Percentiles rank a stretch among this genome's conserved stretches.
Conservation (phyloP, 2,888 invertebrate genomes). For the Ophioninae sp. region DNA sequence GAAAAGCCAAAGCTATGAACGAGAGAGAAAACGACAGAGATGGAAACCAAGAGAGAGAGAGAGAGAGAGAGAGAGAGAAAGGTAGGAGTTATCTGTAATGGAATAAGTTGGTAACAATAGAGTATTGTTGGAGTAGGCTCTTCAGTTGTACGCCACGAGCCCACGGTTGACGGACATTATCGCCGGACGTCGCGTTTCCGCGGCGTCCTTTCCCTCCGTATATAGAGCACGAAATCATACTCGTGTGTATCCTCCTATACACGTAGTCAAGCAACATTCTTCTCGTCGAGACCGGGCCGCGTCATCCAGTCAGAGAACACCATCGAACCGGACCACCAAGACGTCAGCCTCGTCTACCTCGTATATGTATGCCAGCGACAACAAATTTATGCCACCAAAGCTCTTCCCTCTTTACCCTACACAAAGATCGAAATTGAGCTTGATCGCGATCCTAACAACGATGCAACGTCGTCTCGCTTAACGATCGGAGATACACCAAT, state of each 20-base stretch:
- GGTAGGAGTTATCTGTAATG: slow-evolving; percentile 80
- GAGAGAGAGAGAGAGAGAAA: slow-evolving; percentile 64
- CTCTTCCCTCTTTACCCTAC: not conserved
- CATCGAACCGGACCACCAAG: slow-evolving; percentile 48
- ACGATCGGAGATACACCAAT: too few species aligned
- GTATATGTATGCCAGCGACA: slow-evolving; percentile 30
- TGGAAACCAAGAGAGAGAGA: slow-evolving; percentile 51
- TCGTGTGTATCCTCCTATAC: not conserved
- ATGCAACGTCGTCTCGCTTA: too few species aligned
- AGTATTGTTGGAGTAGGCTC: slow-evolving; percentile 79
- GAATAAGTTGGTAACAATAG: slow-evolving; percentile 81
- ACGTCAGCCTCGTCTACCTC: slow-evolving; percentile 32
- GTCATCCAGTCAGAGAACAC: slow-evolving; percentile 43
- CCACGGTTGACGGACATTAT: slow-evolving; percentile 80
- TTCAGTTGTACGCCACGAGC: slow-evolving; percentile 64
- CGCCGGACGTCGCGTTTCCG: slow-evolving; percentile 80
- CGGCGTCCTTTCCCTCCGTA: slow-evolving; percentile 60
- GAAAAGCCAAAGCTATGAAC: not conserved
- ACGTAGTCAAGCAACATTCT: slow-evolving; percentile 20
- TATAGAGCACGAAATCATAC: not conserved
- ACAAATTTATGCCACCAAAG: slow-evolving; percentile 27
- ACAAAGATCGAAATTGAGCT: too few species aligned
- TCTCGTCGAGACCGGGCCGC: slow-evolving; percentile 40
- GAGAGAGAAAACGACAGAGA: slow-evolving; percentile 59
- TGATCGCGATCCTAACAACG: too few species aligned